Evolutionary conservation across 2,797 vertebrate genomes (phyloP).

Genomic region (Tragopan temminckii): DNA sequence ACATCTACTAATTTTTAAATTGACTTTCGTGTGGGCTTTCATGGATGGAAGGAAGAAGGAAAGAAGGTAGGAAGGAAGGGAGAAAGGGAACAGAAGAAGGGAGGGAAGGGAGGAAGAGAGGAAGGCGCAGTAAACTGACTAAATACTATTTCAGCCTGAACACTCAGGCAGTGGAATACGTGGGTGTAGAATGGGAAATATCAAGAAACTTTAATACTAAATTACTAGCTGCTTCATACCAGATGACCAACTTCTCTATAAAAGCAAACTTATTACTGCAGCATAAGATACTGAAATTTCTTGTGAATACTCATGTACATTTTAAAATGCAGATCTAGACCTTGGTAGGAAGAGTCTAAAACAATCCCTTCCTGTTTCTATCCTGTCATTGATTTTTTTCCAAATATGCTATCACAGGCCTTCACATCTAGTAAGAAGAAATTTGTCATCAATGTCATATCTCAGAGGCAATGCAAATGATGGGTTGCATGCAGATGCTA

Average conservation of each 20-base stretch:
- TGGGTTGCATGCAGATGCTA: not conserved
- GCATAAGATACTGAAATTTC: not conserved
- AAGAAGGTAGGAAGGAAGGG: not conserved
- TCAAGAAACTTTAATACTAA: not conserved
- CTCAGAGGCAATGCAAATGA: not conserved
- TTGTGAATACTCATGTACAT: not conserved
- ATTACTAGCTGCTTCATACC: not conserved
- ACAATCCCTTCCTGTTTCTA: not conserved
- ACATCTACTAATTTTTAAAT: not conserved
- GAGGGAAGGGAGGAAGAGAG: fast-evolving
- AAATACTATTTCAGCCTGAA: not conserved
- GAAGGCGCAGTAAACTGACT: not conserved
- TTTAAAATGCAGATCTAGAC: not conserved
- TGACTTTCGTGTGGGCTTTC: not conserved
- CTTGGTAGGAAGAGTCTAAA: not conserved
- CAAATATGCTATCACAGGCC: not conserved
- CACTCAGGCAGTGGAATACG: not conserved
- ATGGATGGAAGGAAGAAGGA: not conserved
- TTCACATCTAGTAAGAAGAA: not conserved
- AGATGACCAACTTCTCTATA: not conserved
- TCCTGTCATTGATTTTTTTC: not conserved
- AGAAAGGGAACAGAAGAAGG: not conserved
- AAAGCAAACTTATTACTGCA: not conserved
- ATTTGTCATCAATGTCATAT: not conserved
- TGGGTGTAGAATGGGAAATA: not conserved